Evolutionary conservation across 53 echinoderm and acorn worm species (phyloP).

Genomic region (Echinarachnius parma): DNA sequence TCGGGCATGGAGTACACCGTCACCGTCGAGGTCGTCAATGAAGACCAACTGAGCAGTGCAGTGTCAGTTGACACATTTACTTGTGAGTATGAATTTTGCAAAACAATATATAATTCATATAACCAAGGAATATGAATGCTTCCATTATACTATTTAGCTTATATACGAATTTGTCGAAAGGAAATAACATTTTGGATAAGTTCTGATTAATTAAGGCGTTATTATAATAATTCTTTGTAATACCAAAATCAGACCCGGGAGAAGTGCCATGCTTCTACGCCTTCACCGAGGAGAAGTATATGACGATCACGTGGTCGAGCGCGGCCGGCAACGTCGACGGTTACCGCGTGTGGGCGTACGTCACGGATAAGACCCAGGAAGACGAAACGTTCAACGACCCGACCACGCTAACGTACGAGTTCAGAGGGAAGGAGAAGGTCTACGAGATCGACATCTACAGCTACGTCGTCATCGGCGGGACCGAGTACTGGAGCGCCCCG

Average conservation of each 20-base stretch:
- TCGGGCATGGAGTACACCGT: slow-evolving; percentile 5
- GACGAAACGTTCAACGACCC: slow-evolving; percentile 13
- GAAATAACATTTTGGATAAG: no score
- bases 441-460: slow-evolving; percentile 36
- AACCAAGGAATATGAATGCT: no score
- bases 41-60: slow-evolving; percentile 3
- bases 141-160: no score
- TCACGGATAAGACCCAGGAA: slow-evolving; percentile 43
- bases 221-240: no score
- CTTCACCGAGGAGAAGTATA: neutral
- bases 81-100: no score
- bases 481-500: slow-evolving; percentile 19
- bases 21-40: slow-evolving; percentile 1
- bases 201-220: no score
- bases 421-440: slow-evolving; percentile 3
- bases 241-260: slow-evolving; percentile 35
- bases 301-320: slow-evolving; percentile 29
- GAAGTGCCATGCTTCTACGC: slow-evolving; percentile 6
- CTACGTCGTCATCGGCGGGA: slow-evolving; percentile 11
- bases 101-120: no score
- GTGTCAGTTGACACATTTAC: slow-evolving; percentile 2
- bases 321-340: slow-evolving; percentile 25
- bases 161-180: no score
- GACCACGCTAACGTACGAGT: slow-evolving; percentile 12
- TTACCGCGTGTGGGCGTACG: slow-evolving; percentile 34